Evolutionary conservation across 2,797 vertebrate species (phyloP).

Genomic region (Cephalopachus bancanus): DNA sequence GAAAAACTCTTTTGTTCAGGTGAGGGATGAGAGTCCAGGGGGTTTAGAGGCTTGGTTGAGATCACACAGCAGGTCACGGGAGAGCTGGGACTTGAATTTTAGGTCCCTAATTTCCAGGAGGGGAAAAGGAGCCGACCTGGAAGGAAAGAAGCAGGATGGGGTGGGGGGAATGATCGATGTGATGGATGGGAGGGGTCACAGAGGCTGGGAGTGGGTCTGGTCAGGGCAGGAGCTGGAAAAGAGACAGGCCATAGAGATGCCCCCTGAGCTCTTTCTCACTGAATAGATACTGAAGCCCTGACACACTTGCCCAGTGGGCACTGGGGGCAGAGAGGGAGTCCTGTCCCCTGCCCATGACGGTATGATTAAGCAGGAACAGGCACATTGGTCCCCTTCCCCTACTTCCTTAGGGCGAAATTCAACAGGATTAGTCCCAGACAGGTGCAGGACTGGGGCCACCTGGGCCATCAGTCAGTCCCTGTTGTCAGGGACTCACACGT

Average conservation of each 20-base stretch:
- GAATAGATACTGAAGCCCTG: conserved; percentile 50
- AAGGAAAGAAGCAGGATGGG: not conserved
- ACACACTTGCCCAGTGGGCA: not conserved
- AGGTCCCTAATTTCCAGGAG: not conserved
- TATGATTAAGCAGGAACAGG: conserved; percentile 9
- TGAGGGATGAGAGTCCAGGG: conserved; percentile 17
- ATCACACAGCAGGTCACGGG: not conserved
- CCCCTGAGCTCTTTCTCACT: not conserved
- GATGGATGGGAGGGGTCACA: not conserved
- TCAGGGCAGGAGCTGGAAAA: not conserved
- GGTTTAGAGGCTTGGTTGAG: not conserved
- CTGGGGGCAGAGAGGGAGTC: not conserved
- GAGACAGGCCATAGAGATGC: not conserved
- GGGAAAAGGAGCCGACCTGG: not conserved
- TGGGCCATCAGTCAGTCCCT: not conserved
- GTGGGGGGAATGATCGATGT: no score
- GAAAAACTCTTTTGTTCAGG: not conserved
- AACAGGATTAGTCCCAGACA: conserved; percentile 67
- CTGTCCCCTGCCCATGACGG: not conserved
- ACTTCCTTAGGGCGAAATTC: conserved; percentile 72
- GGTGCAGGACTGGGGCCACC: not conserved
- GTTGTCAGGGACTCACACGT: not conserved
- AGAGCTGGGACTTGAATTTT: conserved; percentile 28
- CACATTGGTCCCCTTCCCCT: not conserved
- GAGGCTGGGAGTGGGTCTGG: not conserved